Conservation (phyloP, 2,113 vertebrate species). For the Alosa alosa region DNA sequence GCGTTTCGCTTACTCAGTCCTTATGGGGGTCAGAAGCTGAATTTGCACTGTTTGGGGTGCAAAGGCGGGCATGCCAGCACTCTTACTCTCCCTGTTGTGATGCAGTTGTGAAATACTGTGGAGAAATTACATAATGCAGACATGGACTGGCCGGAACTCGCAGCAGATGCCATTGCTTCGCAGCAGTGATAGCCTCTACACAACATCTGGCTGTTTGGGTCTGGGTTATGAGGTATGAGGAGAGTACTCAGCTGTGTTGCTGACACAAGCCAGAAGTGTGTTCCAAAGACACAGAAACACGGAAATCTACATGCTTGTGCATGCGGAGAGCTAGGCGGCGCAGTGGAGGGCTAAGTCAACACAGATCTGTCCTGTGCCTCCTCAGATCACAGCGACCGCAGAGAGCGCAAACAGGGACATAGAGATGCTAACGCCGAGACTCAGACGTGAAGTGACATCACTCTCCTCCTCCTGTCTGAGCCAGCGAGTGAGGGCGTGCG, state of each 20-base stretch:
- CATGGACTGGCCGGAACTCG: background rate
- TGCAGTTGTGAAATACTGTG: background rate
- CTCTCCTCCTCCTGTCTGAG: conserved; percentile 10
- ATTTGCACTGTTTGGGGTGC: background rate
- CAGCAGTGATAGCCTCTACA: background rate
- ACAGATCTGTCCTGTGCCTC: conserved; percentile 32
- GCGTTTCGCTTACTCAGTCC: conserved; percentile 7
- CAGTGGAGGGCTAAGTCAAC: conserved; percentile 47
- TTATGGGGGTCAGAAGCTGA: conserved; percentile 13
- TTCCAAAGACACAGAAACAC: background rate
- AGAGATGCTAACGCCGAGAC: background rate
- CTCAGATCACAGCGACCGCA: conserved; percentile 34
- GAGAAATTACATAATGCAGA: background rate
- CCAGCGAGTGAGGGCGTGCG: background rate
- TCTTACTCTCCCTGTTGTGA: background rate
- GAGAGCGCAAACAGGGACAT: conserved; percentile 10
- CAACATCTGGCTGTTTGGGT: background rate
- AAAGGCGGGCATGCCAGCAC: background rate
- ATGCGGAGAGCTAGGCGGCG: conserved; percentile 36
- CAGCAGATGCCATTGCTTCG: background rate
- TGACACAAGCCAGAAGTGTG: background rate
- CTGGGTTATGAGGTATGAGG: background rate
- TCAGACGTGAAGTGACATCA: background rate
- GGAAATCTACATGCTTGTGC: conserved; percentile 28
- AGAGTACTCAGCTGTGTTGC: background rate